Evolutionary conservation across 2,888 invertebrate species (phyloP), one percentile per base, ranked within the genome.

Genomic region (Chouioia cunea): DNA sequence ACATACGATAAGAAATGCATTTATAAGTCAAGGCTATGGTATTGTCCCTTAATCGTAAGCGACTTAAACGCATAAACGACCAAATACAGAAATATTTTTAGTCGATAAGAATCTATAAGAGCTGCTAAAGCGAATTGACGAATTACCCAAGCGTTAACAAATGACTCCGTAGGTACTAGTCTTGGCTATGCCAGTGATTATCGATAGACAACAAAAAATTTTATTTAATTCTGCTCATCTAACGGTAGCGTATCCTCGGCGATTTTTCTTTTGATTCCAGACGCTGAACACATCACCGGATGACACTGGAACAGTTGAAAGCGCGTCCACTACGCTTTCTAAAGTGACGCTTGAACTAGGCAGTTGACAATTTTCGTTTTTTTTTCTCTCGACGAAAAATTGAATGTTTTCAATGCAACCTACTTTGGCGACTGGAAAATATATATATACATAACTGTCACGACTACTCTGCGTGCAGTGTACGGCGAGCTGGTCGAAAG

Each of bases 241-340:
- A 65, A 62, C 50, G 48, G 46, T 44, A 22, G 47, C 57, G 50
- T 46, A 47, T 46, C 20, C 63, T n/a, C 52, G 69, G 46, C 23
- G 16, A 16, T 58, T 71, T 73, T 67, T 71, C 20, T 71, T 50
- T 18, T 50, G 71, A 62, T 73, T 74, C 20, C 73, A 74, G 73
- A 74, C 12, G 63, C 63, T n/a, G 68, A 60, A 46, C 71, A 59
- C 64, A 53, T 57, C 15, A 63, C 54, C 46, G 69, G 63, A 1
- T 69, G 65, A 69, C 62, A 71, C 0, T 63, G 67, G 59, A 47
- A 68, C 8, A 68, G 62, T n/a, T 52, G 64, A 66, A 65, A 70
- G 56, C 65, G 50, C 52, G 60, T 59, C 46, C 48, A 73, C 52
- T 70, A 54, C 59, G 63, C 46, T 27, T 36, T 23, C 14, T 53